Conservation (phyloP, 2,888 invertebrate genomes). For the Cheilosia soror region DNA sequence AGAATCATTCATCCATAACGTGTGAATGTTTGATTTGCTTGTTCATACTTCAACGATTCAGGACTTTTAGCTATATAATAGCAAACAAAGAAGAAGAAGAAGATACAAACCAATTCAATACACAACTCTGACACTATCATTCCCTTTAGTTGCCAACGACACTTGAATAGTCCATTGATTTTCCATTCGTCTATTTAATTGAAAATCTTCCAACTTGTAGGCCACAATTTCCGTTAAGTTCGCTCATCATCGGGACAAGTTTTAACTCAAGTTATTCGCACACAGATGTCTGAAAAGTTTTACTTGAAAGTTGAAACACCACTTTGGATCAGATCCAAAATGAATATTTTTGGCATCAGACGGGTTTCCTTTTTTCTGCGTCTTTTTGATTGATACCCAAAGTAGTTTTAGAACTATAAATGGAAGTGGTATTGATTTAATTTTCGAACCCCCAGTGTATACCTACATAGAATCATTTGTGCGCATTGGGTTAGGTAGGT, state of each 20-base stretch:
- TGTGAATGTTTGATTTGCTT: too few species aligned
- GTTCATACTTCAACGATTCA: too few species aligned
- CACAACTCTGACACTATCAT: too few species aligned
- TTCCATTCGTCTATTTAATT: not conserved
- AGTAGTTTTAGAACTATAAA: slow-evolving; percentile 10
- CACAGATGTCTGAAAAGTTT: slow-evolving; percentile 14
- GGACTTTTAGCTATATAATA: too few species aligned
- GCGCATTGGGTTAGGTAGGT: not conserved
- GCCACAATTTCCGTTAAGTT: slow-evolving; percentile 4
- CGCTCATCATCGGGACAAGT: slow-evolving; percentile 11
- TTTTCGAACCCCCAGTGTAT: not conserved
- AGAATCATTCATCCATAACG: too few species aligned
- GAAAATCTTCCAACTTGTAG: not conserved
- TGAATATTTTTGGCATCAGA: not conserved
- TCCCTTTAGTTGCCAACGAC: not conserved
- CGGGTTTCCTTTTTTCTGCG: not conserved
- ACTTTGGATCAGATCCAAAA: slow-evolving; percentile 28
- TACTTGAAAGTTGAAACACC: not conserved
- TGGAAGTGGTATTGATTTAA: too few species aligned
- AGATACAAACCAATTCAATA: too few species aligned
- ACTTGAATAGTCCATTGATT: not conserved
- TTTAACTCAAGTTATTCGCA: not conserved
- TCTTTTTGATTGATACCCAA: not conserved
- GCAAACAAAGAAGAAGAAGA: too few species aligned
- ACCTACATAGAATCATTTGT: not conserved